Evolutionary conservation across 2,113 vertebrate species (phyloP).

Genomic region (Podarcis muralis): DNA sequence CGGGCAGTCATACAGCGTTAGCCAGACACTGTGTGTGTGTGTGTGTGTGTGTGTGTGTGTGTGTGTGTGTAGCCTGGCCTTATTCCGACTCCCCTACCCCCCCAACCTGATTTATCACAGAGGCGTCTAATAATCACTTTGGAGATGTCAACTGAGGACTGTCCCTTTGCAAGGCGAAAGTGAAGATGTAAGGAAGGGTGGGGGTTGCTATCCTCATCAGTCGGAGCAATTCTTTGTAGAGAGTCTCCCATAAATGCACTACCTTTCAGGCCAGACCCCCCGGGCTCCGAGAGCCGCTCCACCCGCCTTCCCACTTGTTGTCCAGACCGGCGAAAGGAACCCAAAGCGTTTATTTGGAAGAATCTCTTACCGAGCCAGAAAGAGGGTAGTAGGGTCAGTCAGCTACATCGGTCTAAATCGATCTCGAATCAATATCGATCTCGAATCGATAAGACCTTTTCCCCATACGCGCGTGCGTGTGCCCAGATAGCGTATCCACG

Average conservation of each 20-base stretch:
- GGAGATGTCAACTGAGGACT: conserved; percentile 60
- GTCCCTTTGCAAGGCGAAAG: conserved; percentile 63
- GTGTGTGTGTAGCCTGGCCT: background rate
- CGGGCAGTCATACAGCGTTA: background rate
- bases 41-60: background rate
- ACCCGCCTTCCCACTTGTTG: conserved; percentile 73
- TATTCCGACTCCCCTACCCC: background rate
- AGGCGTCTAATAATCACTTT: conserved; percentile 55
- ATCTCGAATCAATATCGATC: background rate
- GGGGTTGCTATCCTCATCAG: conserved; percentile 76
- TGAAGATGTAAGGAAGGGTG: conserved; percentile 75
- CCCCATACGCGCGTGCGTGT: background rate
- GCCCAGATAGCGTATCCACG: background rate
- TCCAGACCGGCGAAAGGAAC: conserved; percentile 75
- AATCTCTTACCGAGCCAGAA: conserved; percentile 21
- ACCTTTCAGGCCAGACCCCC: conserved; percentile 67
- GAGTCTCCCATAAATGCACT: conserved; percentile 59
- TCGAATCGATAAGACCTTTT: conserved; percentile 26
- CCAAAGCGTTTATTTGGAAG: conserved; percentile 35
- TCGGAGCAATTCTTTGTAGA: conserved; percentile 74
- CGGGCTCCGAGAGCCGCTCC: conserved; percentile 74
- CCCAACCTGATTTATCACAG: conserved; percentile 51
- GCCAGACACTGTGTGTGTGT: conserved; percentile 1
- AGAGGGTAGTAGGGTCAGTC: background rate
- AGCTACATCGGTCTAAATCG: background rate